Base-by-base conservation (phyloP, 2,888 invertebrate genomes). In the Hypomecis atomaria region DNA sequence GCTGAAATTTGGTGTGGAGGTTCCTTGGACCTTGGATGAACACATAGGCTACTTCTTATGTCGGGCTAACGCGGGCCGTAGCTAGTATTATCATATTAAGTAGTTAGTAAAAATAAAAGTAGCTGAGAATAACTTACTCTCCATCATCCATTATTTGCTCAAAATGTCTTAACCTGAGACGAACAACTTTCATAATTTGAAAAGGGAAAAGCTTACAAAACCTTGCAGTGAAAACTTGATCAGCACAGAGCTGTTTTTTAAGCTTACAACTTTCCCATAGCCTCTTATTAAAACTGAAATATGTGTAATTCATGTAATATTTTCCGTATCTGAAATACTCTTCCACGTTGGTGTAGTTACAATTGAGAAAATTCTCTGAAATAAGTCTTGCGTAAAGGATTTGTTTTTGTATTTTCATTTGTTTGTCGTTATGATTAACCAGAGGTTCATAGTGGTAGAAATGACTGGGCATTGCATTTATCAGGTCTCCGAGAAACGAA, bases 381-480 rank as follows among this genome's bases (percentile, higher is more conserved):
- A 94, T 95, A 59, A 88, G 88, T 64, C 97, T 81, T 34, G 96
- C 97, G 72, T 94, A 87, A 45, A 94, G 93, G 10, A 95, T 94
- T 52, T 95, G 88, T 4, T 96, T 96, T 33, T 95, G 94, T 7
- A 96, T 96, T 75, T 97, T 94, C 64, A 97, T 95, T 91, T 97
- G 97, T 70, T 95, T 94, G 73, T 97, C 97, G 65, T 96, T 96
- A 87, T 96, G 96, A 79, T 96, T 95, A 64, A 97, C 90, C 65
- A 98, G 89, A 37, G 98, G 98, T 86, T 98, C 98, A 82, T 97
- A 98, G 84, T 98, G 97, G 88, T 98, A 98, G 87, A 94, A 98
- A 83, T 96, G 98, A 34, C 95, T 97, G n/a, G 98, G 97, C 82
- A 97, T 94, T 36, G 97, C 94, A 84, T 97, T 96, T 48, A 98